Evolutionary conservation across 1,140 invertebrate species (phyloP).

Genomic region (Caenorhabditis tropicalis): DNA sequence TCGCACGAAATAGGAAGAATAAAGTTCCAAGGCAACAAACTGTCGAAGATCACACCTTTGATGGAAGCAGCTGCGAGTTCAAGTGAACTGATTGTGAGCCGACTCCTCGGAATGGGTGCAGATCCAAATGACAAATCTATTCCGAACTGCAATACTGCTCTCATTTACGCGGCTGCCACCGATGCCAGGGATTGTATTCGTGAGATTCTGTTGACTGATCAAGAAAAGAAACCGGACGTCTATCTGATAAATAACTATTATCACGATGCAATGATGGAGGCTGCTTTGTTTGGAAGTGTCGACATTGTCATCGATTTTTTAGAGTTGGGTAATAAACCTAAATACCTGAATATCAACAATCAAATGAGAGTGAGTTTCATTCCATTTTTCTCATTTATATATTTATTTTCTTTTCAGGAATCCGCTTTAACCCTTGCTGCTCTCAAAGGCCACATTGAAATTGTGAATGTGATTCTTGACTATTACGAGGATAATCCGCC

Average conservation of each 20-base stretch:
- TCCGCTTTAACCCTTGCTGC: constrained; percentile 87
- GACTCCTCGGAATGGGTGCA: constrained; percentile 86
- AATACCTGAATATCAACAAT: constrained; percentile 84
- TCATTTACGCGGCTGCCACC: constrained; percentile 97
- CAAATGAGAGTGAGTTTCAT: constrained; percentile 62
- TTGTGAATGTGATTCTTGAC: constrained; percentile 77
- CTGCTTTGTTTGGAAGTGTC: constrained; percentile 90
- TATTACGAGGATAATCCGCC: constrained; percentile 72
- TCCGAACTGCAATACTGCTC: constrained; percentile 90
- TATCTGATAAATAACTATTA: constrained; percentile 86
- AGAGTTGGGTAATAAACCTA: constrained; percentile 87
- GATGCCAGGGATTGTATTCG: constrained; percentile 86
- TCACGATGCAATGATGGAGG: constrained; percentile 98
- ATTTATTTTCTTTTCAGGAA: constrained; percentile 80
- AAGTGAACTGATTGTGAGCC: constrained; percentile 86
- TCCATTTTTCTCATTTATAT: not conserved
- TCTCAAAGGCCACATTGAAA: constrained; percentile 95
- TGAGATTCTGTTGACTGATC: constrained; percentile 52
- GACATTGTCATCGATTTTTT: constrained; percentile 87
- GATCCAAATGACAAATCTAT: constrained; percentile 98
- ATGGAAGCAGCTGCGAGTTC: constrained; percentile 98
- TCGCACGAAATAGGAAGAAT: not conserved
- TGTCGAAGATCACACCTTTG: constrained; percentile 81
- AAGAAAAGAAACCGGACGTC: constrained; percentile 54
- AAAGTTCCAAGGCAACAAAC: not conserved